Base-by-base conservation (phyloP, 2,888 invertebrate genomes). In the Odontomyia ornata region DNA sequence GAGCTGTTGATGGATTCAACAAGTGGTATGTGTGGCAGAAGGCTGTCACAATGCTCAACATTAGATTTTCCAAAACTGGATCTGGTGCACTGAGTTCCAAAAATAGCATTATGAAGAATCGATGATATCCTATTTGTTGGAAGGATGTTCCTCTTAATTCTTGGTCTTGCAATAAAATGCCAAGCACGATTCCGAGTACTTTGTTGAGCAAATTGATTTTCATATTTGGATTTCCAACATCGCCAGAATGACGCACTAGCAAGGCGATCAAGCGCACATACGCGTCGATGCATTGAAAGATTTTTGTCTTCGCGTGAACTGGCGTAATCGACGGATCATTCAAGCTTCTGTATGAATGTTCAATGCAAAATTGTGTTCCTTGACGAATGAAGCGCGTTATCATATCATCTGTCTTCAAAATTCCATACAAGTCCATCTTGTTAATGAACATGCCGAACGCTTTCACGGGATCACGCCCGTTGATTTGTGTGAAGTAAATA, bases 171-270 rank as follows among this genome's bases (percentile, higher is more conserved):
- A 98, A 88, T 78, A 99, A 88, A 76, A 98, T 97, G 1, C 98
- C 98, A 5, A 98, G 95, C 2, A 99, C 95, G 81, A 99, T 97
- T 28, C 98, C 98, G 80, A 98, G 89, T 73, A 92, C 85, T 92
- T 99, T 99, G 86, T 98, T 99, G 76, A 99, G 88, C 56, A 99
- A 89, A 88, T 98, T 99, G 73, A 99, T 93, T 88, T 99, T 99
- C 0, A 98, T 97, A 9, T 84, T 85, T 0, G 96, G 94, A 84
- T 98, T 97, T 76, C 91, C 92, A 0, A 93, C 91, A 82, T 97
- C 97, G 21, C 97, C 96, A 0, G 96, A 95, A 84, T 95, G 95
- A 84, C 97, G 97, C 69, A 99, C 96, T n/a, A 99, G 90, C 71
- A 99, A 88, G 0, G 97, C 95, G 47, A 98, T 97, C 23, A 99